Evolutionary conservation across 2,888 invertebrate species (phyloP).

Genomic region (Eupelmus urozonus): DNA sequence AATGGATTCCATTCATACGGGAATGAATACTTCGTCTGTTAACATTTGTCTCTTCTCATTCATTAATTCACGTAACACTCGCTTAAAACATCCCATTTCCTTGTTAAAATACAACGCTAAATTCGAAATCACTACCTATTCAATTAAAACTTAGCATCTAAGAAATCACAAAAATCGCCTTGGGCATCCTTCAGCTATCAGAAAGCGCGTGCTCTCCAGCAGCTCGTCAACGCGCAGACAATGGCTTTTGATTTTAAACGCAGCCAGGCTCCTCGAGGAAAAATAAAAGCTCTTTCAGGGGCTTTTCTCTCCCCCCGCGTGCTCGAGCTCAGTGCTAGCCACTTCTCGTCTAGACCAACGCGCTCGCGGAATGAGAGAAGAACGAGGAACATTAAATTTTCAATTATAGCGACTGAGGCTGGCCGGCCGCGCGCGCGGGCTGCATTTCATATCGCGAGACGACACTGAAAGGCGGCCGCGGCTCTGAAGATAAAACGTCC

Average conservation of each 20-base stretch:
- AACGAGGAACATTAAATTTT: slow-evolving; percentile 60
- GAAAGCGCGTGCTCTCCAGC: not conserved
- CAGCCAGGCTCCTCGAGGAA: not conserved
- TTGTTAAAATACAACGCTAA: too few species aligned
- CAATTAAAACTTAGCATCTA: too few species aligned
- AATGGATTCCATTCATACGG: too few species aligned
- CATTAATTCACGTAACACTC: too few species aligned
- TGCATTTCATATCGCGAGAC: slow-evolving; percentile 21
- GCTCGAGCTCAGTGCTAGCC: not conserved
- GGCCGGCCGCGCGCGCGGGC: too few species aligned
- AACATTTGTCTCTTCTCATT: too few species aligned
- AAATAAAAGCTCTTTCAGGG: not conserved
- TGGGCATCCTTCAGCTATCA: too few species aligned
- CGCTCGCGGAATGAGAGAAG: not conserved
- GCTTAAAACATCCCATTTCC: too few species aligned
- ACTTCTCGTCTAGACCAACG: slow-evolving; percentile 11
- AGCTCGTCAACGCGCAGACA: not conserved
- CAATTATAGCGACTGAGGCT: slow-evolving; percentile 59
- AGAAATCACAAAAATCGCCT: too few species aligned
- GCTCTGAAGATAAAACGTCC: slow-evolving; percentile 4
- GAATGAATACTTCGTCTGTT: too few species aligned
- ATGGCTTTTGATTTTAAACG: not conserved
- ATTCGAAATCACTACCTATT: too few species aligned
- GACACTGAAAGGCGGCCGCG: slow-evolving; percentile 1
- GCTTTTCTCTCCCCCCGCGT: not conserved